Evolutionary conservation across 2,888 invertebrate genomes (phyloP).

Genomic region (Galerucella nymphaeae): DNA sequence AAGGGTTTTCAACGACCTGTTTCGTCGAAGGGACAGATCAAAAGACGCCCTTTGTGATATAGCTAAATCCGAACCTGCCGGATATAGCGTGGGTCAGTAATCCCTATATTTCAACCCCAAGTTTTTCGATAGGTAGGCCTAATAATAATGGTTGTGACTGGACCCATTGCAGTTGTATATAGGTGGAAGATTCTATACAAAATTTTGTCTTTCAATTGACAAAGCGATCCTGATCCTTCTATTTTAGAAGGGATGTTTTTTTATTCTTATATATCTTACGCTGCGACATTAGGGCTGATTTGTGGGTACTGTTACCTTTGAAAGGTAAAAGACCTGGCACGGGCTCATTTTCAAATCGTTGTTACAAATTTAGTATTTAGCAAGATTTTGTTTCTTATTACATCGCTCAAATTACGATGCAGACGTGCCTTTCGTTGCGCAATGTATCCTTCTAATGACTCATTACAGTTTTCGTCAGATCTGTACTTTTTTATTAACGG

Average conservation of each 20-base stretch:
- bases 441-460: too few relatives aligned
- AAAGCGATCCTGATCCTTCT: slow-evolving; percentile 32
- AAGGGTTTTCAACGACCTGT: slow-evolving; percentile 4
- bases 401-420: too few relatives aligned
- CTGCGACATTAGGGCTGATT: slow-evolving; percentile 16
- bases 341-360: not conserved
- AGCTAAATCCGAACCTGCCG: slow-evolving; percentile 18
- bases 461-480: too few relatives aligned
- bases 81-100: slow-evolving; percentile 23
- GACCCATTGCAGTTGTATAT: slow-evolving; percentile 17
- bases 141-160: slow-evolving; percentile 13
- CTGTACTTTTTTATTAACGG: too few relatives aligned
- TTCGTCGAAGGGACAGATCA: not conserved
- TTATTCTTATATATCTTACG: slow-evolving; percentile 25
- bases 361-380: too few relatives aligned
- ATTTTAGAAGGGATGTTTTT: slow-evolving; percentile 23
- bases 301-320: slow-evolving; percentile 12
- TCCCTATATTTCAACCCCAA: slow-evolving; percentile 17
- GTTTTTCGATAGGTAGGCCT: slow-evolving; percentile 17
- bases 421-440: too few relatives aligned
- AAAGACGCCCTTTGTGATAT: not conserved
- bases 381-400: too few relatives aligned
- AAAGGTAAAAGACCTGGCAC: slow-evolving; percentile 1
- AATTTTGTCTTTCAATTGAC: slow-evolving; percentile 33
- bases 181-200: slow-evolving; percentile 14